Conservation (phyloP, 2,113 vertebrate genomes). For the Typhlomys cinereus region DNA sequence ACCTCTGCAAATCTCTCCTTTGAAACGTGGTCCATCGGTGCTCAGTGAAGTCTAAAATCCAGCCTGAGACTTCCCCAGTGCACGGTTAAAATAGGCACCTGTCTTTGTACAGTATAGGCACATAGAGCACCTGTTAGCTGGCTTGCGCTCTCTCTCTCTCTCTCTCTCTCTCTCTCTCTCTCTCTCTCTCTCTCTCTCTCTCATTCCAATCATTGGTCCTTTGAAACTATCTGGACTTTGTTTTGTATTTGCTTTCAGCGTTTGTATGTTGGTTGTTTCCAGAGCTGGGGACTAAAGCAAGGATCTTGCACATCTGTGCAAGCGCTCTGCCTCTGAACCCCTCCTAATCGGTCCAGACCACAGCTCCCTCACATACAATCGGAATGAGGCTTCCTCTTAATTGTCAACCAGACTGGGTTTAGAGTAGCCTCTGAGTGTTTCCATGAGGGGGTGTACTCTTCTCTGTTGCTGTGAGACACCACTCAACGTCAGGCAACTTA, state of each 20-base stretch:
- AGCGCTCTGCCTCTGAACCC: background rate
- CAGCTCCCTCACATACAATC: background rate
- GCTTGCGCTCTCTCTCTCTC: too few species aligned
- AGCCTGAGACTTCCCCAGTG: background rate
- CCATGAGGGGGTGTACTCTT: too few species aligned
- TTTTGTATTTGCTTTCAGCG: background rate
- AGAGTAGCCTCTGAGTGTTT: background rate
- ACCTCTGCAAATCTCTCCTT: constrained; percentile 26
- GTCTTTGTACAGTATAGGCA: background rate
- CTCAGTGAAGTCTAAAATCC: constrained; percentile 19
- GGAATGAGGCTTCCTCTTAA: background rate
- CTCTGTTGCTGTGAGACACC: too few species aligned
- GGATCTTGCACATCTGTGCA: background rate
- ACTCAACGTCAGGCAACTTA: too few species aligned
- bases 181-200: background rate
- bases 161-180: too few species aligned
- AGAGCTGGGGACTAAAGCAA: background rate
- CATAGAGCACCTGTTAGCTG: background rate
- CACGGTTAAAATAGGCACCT: background rate
- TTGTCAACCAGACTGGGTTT: background rate
- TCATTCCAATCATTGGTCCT: background rate
- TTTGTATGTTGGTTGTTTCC: background rate
- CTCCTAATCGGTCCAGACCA: background rate
- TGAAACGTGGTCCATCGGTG: background rate
- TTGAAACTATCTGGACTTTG: background rate